Percentiles rank a stretch among this genome's conserved stretches.
phyloP scores from a whole-genome alignment of 2,113 vertebrate species.

The Cathartes aura region DNA sequence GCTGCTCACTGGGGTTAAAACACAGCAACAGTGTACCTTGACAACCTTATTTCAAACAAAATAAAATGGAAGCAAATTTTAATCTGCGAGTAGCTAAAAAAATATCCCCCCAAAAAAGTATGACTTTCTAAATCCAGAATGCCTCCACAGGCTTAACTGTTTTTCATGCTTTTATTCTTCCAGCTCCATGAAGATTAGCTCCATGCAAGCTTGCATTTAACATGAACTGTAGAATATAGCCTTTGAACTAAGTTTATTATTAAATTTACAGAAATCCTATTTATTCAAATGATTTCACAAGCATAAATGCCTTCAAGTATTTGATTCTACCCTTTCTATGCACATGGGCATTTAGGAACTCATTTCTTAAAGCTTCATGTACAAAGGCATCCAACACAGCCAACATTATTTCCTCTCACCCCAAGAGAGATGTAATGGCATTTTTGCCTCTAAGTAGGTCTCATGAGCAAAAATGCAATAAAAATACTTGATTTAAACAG shows the following conservation, averaged over 20 bases:
- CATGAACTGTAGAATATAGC: not conserved
- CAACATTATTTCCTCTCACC: not conserved
- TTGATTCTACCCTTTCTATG: not conserved
- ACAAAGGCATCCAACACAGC: not conserved
- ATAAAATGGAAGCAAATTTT: not conserved
- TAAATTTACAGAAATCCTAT: not conserved
- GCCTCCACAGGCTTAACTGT: not conserved
- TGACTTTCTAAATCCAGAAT: not conserved
- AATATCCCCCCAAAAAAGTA: rapidly evolving
- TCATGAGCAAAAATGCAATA: not conserved
- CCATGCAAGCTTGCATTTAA: not conserved
- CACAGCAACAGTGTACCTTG: not conserved
- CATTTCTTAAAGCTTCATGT: not conserved
- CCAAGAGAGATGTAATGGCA: not conserved
- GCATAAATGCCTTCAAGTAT: not conserved
- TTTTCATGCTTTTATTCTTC: not conserved
- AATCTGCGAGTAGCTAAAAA: not conserved
- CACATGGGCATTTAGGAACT: not conserved
- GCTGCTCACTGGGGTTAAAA: not conserved
- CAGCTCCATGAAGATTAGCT: not conserved
- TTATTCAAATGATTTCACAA: not conserved
- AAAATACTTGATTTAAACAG: slow-evolving; percentile 9
- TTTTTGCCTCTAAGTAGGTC: not conserved
- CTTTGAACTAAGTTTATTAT: not conserved
- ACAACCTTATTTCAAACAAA: not conserved